Percentiles rank a stretch among this genome's conserved stretches.
phyloP scores from a whole-genome alignment of 2,797 vertebrate species.

The Adelosebastes latens region DNA sequence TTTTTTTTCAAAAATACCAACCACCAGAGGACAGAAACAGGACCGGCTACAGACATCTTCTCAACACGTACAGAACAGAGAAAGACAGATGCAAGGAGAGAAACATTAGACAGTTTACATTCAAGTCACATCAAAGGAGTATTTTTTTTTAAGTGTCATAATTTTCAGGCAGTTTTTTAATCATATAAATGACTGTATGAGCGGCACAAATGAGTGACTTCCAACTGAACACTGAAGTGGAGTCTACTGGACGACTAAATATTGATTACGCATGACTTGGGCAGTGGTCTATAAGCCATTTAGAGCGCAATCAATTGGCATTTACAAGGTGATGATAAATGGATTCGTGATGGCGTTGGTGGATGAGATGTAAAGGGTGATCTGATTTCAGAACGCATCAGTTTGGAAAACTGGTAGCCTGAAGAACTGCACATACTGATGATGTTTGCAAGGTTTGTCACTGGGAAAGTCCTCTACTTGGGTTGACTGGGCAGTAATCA shows the following conservation, averaged over 20 bases:
- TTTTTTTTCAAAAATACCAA: slow-evolving; percentile 72
- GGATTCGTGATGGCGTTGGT: slow-evolving; percentile 1
- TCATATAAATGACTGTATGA: slow-evolving; percentile 53
- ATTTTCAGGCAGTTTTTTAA: slow-evolving; percentile 75
- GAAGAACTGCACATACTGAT: slow-evolving; percentile 12
- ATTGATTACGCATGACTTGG: slow-evolving; percentile 61
- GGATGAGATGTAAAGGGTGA: slow-evolving; percentile 10
- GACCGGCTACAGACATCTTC: slow-evolving; percentile 82
- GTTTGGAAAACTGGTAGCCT: slow-evolving; percentile 23
- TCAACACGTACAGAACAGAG: slow-evolving; percentile 76
- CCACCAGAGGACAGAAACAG: slow-evolving; percentile 81
- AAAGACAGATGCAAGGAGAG: slow-evolving; percentile 80
- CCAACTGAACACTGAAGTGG: slow-evolving; percentile 4
- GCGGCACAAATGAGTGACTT: slow-evolving; percentile 41
- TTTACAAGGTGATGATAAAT: slow-evolving; percentile 35
- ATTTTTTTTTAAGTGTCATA: slow-evolving; percentile 54
- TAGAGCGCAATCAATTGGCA: slow-evolving; percentile 42
- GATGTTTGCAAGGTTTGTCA: not conserved
- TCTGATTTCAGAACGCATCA: slow-evolving; percentile 17
- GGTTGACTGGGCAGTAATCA: slow-evolving; percentile 63
- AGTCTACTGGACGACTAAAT: slow-evolving; percentile 26
- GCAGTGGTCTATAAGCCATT: slow-evolving; percentile 69
- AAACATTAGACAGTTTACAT: slow-evolving; percentile 83
- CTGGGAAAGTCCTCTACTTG: slow-evolving; percentile 26
- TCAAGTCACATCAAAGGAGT: slow-evolving; percentile 86